These are phyloP conservation scores for Promerops cafer DNA, from an alignment of 2,113 vertebrate species.

Conservation along the genomic window DNA sequence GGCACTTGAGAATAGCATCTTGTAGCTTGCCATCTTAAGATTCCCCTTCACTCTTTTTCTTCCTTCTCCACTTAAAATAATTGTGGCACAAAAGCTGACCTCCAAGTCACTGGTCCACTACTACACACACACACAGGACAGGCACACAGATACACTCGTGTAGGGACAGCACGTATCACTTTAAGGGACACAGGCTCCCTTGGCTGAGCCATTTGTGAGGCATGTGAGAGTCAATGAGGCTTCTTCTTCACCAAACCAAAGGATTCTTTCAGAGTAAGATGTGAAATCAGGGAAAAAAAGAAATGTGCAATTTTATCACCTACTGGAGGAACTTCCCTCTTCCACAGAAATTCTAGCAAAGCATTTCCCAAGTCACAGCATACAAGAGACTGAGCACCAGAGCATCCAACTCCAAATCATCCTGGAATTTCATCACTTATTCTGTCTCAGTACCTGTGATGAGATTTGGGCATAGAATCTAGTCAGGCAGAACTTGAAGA, in stretches of 20 bases:
- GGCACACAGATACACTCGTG: rapidly evolving
- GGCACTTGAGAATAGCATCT: neutral
- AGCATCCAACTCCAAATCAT: neutral
- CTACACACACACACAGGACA: neutral
- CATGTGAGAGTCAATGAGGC: neutral
- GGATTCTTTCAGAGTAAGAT: neutral
- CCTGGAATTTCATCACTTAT: neutral
- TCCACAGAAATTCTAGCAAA: neutral
- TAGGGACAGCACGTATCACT: rapidly evolving
- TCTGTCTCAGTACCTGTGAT: neutral
- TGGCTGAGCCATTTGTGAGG: neutral
- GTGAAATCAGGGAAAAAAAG: neutral
- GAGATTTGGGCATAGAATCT: neutral
- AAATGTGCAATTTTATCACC: neutral
- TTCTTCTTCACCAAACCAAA: neutral
- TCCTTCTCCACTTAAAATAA: neutral
- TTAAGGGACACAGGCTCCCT: neutral
- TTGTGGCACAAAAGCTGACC: neutral
- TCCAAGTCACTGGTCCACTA: neutral
- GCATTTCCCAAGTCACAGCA: neutral
- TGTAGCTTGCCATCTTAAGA: neutral
- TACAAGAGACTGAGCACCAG: neutral
- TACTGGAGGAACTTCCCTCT: neutral
- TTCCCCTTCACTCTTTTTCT: neutral
- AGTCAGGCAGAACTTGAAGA: neutral